Evolutionary conservation across 2,888 invertebrate species (phyloP).

Genomic region (Parapristionchus giblindavisi): DNA sequence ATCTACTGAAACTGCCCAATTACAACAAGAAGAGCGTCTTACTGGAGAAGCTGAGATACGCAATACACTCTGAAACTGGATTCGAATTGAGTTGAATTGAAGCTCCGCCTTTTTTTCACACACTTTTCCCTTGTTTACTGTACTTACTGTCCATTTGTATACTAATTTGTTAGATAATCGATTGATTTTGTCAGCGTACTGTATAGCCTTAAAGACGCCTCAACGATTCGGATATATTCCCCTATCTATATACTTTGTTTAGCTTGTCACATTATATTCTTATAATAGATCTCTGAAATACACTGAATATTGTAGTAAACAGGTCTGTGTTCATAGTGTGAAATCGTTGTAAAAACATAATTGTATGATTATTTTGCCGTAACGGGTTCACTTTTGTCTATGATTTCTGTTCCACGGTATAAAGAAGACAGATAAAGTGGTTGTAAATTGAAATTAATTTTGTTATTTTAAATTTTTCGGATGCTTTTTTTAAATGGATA

Average conservation of each 20-base stretch:
- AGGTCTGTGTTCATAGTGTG: background rate
- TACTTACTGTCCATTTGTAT: too few relatives aligned
- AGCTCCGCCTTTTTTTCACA: too few relatives aligned
- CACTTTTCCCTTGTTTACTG: too few relatives aligned
- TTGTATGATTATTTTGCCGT: background rate
- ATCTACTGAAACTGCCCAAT: conserved; percentile 94
- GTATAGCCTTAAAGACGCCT: too few relatives aligned
- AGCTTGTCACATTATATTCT: background rate
- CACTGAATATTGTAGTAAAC: background rate
- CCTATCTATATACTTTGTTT: too few relatives aligned
- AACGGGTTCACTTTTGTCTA: background rate
- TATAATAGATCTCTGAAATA: background rate
- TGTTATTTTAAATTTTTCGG: background rate
- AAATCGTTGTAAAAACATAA: background rate
- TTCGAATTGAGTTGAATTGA: conserved; percentile 80
- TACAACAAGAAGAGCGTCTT: conserved; percentile 95
- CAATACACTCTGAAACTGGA: conserved; percentile 95
- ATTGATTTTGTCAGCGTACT: too few relatives aligned
- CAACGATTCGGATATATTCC: too few relatives aligned
- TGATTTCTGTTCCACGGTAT: background rate
- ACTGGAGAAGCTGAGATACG: conserved; percentile 93
- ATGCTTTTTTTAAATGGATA: background rate
- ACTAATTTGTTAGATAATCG: too few relatives aligned
- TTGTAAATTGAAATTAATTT: too few relatives aligned
- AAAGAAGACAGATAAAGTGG: conserved; percentile 4